phyloP scores from a whole-genome alignment of 2,888 invertebrate genomes.

The Erpobdella octoculata region DNA sequence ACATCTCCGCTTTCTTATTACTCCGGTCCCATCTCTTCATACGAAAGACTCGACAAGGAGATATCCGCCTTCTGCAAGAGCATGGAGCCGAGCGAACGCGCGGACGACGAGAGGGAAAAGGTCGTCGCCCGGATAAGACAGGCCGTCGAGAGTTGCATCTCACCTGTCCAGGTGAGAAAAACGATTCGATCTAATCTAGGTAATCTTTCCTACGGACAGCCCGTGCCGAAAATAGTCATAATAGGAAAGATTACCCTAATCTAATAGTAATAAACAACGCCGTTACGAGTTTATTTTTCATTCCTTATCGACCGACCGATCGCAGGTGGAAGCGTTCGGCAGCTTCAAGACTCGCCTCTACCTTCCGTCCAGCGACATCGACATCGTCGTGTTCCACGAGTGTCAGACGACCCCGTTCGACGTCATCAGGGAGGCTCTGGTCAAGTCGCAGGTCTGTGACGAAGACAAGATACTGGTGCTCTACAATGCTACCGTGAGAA shows the following conservation, averaged over 20 bases:
- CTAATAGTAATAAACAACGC: too few relatives aligned
- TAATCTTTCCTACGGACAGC: too few relatives aligned
- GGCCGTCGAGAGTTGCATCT: slow-evolving; percentile 11
- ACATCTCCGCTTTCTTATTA: too few relatives aligned
- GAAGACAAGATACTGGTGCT: slow-evolving; percentile 22
- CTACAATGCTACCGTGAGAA: slow-evolving; percentile 26
- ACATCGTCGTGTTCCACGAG: slow-evolving; percentile 29
- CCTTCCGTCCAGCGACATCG: slow-evolving; percentile 32
- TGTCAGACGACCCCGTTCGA: slow-evolving; percentile 21
- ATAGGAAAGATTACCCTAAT: too few relatives aligned
- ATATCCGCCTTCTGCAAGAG: slow-evolving; percentile 24
- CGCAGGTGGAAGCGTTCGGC: slow-evolving; percentile 32
- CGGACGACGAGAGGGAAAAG: slow-evolving; percentile 11
- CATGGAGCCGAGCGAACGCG: slow-evolving; percentile 18
- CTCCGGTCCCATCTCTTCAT: too few relatives aligned
- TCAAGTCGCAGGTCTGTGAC: slow-evolving; percentile 23
- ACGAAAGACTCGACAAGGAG: slow-evolving; percentile 27
- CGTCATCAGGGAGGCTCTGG: slow-evolving; percentile 20
- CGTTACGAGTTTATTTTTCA: too few relatives aligned
- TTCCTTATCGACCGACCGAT: too few relatives aligned
- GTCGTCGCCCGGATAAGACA: slow-evolving; percentile 21
- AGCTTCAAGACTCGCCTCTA: slow-evolving; percentile 33
- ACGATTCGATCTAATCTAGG: too few relatives aligned
- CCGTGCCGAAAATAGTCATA: too few relatives aligned
- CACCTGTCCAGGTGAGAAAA: slow-evolving; percentile 12